Conservation (phyloP, 2,113 vertebrate species). For the Neolamprologus caudopunctatus region DNA sequence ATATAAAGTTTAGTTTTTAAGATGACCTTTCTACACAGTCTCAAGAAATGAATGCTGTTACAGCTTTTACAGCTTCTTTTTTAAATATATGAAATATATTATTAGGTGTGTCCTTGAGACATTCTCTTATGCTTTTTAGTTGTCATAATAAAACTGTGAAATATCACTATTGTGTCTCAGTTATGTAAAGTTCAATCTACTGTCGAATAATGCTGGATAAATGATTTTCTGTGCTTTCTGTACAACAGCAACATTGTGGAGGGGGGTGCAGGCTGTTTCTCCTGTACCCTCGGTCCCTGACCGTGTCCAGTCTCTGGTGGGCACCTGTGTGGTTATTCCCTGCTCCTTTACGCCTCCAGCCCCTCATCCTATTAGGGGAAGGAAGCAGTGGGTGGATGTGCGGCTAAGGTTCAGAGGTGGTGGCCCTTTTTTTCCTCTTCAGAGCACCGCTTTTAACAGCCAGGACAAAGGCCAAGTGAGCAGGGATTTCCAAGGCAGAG, state of each 20-base stretch:
- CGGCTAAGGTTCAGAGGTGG: conserved; percentile 38
- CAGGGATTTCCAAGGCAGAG: conserved; percentile 51
- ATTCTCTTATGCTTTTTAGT: not conserved
- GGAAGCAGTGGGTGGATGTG: conserved; percentile 41
- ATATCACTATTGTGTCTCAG: fast-evolving
- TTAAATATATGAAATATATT: not conserved
- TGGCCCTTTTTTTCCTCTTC: not conserved
- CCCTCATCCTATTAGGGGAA: not conserved
- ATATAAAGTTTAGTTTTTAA: not conserved
- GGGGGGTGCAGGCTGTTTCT: not conserved
- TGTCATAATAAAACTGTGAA: not conserved
- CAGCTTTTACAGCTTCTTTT: not conserved
- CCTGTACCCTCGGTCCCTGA: conserved; percentile 49
- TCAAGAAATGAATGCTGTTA: not conserved
- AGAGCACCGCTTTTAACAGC: conserved; percentile 54
- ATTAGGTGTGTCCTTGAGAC: not conserved
- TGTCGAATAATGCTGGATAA: not conserved
- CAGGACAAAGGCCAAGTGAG: conserved; percentile 28
- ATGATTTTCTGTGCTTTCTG: not conserved
- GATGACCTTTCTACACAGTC: fast-evolving
- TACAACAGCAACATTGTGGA: conserved; percentile 30
- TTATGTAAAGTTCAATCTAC: not conserved
- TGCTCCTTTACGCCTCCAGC: conserved; percentile 61
- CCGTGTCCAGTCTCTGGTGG: conserved; percentile 50
- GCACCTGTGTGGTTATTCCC: conserved; percentile 72